A percentile compares a stretch with the other conserved stretches of the same genome.
These are phyloP conservation scores for Lymantria monacha DNA, from an alignment of 2,888 invertebrate genomes.

Conservation along the genomic window DNA sequence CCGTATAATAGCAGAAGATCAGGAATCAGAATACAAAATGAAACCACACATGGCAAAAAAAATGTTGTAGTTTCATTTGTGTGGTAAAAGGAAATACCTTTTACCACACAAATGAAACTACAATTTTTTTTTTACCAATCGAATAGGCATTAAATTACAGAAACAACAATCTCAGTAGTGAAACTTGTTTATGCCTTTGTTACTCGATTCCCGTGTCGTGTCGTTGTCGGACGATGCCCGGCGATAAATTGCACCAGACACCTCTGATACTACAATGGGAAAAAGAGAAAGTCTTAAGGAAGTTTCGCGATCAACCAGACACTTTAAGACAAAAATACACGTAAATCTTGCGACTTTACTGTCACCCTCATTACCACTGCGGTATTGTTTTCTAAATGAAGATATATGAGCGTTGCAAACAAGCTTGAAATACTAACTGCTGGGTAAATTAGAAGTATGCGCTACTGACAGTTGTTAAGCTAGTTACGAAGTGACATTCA, in stretches of 20 bases:
- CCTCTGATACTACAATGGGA: constrained; percentile 69
- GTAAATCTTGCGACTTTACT: constrained; percentile 35
- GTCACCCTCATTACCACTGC: constrained; percentile 25
- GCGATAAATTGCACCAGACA: constrained; percentile 72
- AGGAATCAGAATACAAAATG: not conserved
- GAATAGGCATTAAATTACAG: constrained; percentile 28
- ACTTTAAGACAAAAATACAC: constrained; percentile 43
- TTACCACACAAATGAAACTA: not conserved
- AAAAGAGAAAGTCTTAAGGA: constrained; percentile 70
- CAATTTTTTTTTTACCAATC: constrained; percentile 20
- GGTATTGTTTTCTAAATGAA: constrained; percentile 38
- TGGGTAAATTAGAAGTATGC: constrained; percentile 25
- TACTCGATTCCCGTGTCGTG: constrained; percentile 68
- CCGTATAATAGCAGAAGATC: no score
- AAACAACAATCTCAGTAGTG: constrained; percentile 37
- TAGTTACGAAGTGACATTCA: constrained; percentile 5
- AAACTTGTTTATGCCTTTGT: constrained; percentile 52
- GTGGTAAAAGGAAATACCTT: constrained; percentile 1
- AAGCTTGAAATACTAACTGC: constrained; percentile 17
- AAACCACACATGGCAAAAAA: not conserved
- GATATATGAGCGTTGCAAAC: constrained; percentile 27
- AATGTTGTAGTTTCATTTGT: constrained; percentile 1
- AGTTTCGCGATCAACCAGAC: constrained; percentile 51
- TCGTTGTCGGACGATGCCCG: constrained; percentile 61
- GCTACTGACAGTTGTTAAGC: constrained; percentile 20